Evolutionary conservation across 2,888 invertebrate genomes (phyloP).

Genomic region (Cynaeus angustus): DNA sequence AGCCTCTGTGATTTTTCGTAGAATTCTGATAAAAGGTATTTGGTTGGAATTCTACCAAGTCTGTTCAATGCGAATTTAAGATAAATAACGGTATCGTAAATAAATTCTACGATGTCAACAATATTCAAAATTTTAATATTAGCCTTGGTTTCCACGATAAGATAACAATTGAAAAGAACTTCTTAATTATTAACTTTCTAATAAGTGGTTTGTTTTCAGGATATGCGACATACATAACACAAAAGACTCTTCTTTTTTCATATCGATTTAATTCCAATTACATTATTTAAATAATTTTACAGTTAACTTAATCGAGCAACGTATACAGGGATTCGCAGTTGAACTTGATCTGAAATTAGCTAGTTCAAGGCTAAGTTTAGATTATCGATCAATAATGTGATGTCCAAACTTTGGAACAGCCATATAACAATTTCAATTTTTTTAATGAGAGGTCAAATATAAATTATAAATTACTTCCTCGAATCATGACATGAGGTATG

Average conservation of each 20-base stretch:
- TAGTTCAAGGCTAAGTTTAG: conserved; percentile 9
- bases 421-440: background rate
- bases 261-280: conserved; percentile 9
- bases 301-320: conserved; percentile 6
- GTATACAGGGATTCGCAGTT: background rate
- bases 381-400: background rate
- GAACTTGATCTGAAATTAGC: conserved; percentile 2
- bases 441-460: conserved; percentile 12
- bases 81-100: conserved; percentile 3
- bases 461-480: conserved; percentile 26
- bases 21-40: conserved; percentile 26
- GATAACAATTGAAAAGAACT: conserved; percentile 19
- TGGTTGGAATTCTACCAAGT: conserved; percentile 40
- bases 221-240: conserved; percentile 39
- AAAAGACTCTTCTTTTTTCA: conserved; percentile 34
- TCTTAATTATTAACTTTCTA: conserved; percentile 19
- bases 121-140: conserved; percentile 16
- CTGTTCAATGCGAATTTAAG: background rate
- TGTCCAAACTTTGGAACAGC: background rate
- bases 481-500: conserved; percentile 2
- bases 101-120: background rate
- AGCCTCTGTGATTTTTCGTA: background rate
- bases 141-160: conserved; percentile 7
- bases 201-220: conserved; percentile 40
- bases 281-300: conserved; percentile 3